Base-by-base conservation (phyloP, 2,797 vertebrate genomes). In the Microctenopoma steveboyesi region DNA sequence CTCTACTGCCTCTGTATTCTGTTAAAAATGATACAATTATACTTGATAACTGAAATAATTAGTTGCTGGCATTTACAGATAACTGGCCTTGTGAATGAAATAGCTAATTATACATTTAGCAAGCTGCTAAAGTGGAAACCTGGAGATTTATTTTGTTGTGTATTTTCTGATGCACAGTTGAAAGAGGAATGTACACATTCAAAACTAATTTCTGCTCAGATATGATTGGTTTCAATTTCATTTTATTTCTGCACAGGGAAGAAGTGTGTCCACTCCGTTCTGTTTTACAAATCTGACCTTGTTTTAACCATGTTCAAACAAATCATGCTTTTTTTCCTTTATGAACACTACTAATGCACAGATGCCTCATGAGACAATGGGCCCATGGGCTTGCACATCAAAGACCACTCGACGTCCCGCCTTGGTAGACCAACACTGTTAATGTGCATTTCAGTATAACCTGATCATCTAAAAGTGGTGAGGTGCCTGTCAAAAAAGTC, bases 61-160 rank as follows among this genome's bases (percentile, higher is more conserved):
- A 78, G 51, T 65, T 58, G 64, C 75, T 56, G 55, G 46, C 48
- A 47, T 54, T 82, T 54, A 61, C 59, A 61, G 58, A 59, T 67
- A 35, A 3, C 15, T 33, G 42, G 9, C 5, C 46, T 73, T 8
- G 33, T 63, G 64, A 78, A 62, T 51, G 6, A 74, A 66, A 51
- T 12, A 8, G 30, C 48, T 63, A 63, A 79, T 73, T 45, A 61
- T 59, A 42, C 68, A 54, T 63, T 83, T 64, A 66, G 52, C 15
- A 53, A 35, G 39, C 46, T 43, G 57, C 33, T 45, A 52, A 53
- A 69, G 27, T 48, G 14, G 50, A 56, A 50, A 60, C 3, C 48
- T 46, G 40, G 53, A 57, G 33, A 56, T 62, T 18, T 39, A 52
- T 55, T 37, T 56, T 55, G 54, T 48, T 47, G 42, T 48, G 39